Conservation (phyloP, 2,888 invertebrate species). For the Cerceris ruficornis region DNA sequence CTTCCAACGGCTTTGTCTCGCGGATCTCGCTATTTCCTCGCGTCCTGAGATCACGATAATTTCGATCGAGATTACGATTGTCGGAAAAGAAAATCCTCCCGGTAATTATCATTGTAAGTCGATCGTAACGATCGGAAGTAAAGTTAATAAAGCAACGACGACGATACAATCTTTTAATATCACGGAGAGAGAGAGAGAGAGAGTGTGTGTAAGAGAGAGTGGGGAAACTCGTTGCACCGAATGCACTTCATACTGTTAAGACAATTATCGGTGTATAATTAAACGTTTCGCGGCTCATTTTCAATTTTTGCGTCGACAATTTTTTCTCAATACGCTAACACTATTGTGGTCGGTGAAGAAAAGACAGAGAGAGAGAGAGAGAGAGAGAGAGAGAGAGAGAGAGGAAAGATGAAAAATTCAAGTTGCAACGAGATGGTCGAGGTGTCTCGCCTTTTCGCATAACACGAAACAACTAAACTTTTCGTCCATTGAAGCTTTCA, state of each 20-base stretch:
- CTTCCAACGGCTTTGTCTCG: background rate
- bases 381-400: too few relatives aligned
- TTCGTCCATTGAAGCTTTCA: slow-evolving; percentile 45
- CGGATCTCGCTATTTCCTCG: background rate
- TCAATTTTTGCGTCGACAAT: background rate
- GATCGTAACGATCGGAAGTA: background rate
- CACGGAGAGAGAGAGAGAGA: background rate
- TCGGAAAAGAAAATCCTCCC: background rate
- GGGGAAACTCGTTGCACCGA: too few relatives aligned
- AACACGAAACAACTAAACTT: slow-evolving; percentile 6
- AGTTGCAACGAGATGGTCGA: background rate
- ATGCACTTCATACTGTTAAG: too few relatives aligned
- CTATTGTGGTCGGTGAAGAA: background rate
- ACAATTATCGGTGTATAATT: background rate
- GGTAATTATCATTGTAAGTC: too few relatives aligned
- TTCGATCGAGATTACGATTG: background rate
- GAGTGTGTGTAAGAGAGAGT: too few relatives aligned
- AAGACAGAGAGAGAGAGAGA: too few relatives aligned
- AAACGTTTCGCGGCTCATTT: background rate
- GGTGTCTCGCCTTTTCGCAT: background rate
- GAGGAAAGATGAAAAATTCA: background rate
- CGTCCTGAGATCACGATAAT: slow-evolving; percentile 25
- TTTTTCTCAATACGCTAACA: background rate
- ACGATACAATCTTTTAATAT: slow-evolving; percentile 1
- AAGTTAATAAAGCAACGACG: slow-evolving; percentile 6